phyloP scores from a whole-genome alignment of 2,888 invertebrate genomes.

The Eucriotettix oculatus region DNA sequence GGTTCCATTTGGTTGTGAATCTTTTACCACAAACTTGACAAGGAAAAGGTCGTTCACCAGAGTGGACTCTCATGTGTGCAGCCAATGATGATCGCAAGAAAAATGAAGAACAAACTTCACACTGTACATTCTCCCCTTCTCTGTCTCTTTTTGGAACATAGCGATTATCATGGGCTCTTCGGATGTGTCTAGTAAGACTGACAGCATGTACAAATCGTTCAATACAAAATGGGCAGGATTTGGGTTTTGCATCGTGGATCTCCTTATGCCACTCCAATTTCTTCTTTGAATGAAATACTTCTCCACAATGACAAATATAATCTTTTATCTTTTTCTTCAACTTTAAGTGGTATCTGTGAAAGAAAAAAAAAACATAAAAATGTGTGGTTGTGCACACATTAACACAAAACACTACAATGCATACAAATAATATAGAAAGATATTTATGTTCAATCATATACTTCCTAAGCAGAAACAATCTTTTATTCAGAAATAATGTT shows the following conservation, averaged over 20 bases:
- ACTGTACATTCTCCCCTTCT: slow-evolving; percentile 48
- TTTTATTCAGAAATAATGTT: too few relatives aligned
- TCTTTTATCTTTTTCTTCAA: slow-evolving; percentile 54
- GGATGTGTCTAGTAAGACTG: slow-evolving; percentile 67
- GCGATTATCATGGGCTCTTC: slow-evolving; percentile 60
- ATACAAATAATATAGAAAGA: too few relatives aligned
- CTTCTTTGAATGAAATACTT: slow-evolving; percentile 65
- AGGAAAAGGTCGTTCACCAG: slow-evolving; percentile 54
- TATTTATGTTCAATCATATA: too few relatives aligned
- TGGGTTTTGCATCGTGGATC: slow-evolving; percentile 65
- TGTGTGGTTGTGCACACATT: too few relatives aligned
- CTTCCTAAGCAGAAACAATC: too few relatives aligned
- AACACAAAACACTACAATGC: too few relatives aligned
- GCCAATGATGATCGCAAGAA: slow-evolving; percentile 65
- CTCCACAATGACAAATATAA: slow-evolving; percentile 62
- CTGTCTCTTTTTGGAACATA: slow-evolving; percentile 46
- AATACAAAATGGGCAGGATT: slow-evolving; percentile 68
- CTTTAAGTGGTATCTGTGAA: slow-evolving; percentile 47
- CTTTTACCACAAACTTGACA: slow-evolving; percentile 72
- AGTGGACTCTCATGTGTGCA: slow-evolving; percentile 64
- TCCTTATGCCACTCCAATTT: slow-evolving; percentile 76
- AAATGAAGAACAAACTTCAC: slow-evolving; percentile 61
- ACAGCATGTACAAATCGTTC: slow-evolving; percentile 76
- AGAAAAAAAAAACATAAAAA: too few relatives aligned
- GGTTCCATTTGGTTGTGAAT: slow-evolving; percentile 80